Conservation (phyloP, 2,888 invertebrate species). For the Zootermopsis nevadensis region DNA sequence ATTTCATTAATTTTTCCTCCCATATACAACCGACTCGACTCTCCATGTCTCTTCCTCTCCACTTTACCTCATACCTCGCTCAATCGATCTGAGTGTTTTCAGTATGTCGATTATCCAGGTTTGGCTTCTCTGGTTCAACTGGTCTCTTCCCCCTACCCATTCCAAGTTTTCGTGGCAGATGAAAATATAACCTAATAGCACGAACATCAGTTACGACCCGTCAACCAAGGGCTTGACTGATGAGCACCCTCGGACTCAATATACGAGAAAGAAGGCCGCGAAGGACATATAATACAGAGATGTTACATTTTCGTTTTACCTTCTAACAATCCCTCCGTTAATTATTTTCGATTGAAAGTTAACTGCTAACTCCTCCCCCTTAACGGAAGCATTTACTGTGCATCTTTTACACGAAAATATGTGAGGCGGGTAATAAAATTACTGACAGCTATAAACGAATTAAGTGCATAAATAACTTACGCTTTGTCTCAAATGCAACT, state of each 20-base stretch:
- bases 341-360: constrained; percentile 23
- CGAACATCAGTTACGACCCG: constrained; percentile 25
- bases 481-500: background rate
- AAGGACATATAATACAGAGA: constrained; percentile 9
- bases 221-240: constrained; percentile 20
- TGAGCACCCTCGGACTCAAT: background rate
- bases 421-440: background rate
- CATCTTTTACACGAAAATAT: background rate
- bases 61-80: background rate
- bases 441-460: background rate
- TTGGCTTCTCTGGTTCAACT: background rate
- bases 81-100: background rate
- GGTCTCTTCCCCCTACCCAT: background rate
- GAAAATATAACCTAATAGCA: constrained; percentile 26
- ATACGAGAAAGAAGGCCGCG: background rate
- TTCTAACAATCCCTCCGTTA: background rate
- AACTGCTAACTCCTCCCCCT: background rate
- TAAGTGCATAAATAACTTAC: background rate
- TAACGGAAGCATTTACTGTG: background rate
- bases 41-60: background rate
- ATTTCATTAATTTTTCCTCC: constrained; percentile 30
- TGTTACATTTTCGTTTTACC: background rate
- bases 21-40: background rate
- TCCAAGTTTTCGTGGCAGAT: constrained; percentile 4
- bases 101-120: background rate